Base-by-base conservation (phyloP, 2,797 vertebrate species). In the Ceryle rudis region DNA sequence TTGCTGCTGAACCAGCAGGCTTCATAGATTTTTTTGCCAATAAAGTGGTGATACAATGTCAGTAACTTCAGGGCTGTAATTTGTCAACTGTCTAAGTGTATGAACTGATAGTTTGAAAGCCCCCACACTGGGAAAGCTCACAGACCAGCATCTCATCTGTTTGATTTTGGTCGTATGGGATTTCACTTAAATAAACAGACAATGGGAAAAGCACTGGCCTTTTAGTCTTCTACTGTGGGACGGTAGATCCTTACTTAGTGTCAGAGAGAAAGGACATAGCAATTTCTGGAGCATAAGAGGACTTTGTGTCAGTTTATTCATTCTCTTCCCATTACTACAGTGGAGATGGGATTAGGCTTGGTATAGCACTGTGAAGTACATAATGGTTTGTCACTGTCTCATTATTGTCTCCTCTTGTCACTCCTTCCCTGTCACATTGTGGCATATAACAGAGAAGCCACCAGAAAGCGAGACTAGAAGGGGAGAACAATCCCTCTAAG, bases 381-480 rank as follows among this genome's bases (percentile, higher is more conserved):
- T 44, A 17, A 49, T 2, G 0, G 7, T 46, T 83, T 85, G n/a
- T 67, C 41, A 31, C 11, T 1, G 0, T 37, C n/a, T 81, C 11
- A 31, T 51, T 64, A 29, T 57, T 82, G 5, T 14, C 13, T 78
- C 23, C 16, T 71, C 39, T 67, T 77, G 82, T 39, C 1, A 0
- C 17, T 61, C n/a, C 12, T 74, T 2, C 19, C 5, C 21, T 3
- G 2, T 42, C n/a, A 28, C 6, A 5, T 47, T 71, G 17, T 52
- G 44, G 9, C 15, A 9, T 52, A 21, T 22, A 49, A 19, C 9
- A 54, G 41, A 77, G 46, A n/a, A 57, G 49, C 4, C 31, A 39
- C 18, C 44, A 81, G 37, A 61, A 67, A 64, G 11, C 42, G 57
- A 54, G 49, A 71, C 29, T 51, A 22, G 35, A 58, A 67, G 8